phyloP scores from a whole-genome alignment of 1,140 invertebrate genomes.

The Parapsyche elsis region DNA sequence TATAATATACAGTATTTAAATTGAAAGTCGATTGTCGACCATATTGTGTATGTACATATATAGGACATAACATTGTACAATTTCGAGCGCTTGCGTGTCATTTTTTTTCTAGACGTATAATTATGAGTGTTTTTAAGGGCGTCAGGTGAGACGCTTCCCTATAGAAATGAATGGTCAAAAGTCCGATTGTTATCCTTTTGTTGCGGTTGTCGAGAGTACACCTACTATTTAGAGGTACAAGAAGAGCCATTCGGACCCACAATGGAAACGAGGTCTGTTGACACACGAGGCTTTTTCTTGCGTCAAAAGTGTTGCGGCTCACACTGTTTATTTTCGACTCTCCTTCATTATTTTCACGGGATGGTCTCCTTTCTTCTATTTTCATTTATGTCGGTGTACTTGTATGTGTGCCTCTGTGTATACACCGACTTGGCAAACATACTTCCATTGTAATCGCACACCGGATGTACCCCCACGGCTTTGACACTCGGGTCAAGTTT shows the following conservation, averaged over 20 bases:
- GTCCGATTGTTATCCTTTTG: conserved; percentile 1
- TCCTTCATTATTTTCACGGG: conserved; percentile 23
- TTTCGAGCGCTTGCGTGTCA: too few species aligned
- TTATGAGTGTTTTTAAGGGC: neutral
- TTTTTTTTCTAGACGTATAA: too few species aligned
- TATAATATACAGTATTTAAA: too few species aligned
- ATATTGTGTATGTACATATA: neutral
- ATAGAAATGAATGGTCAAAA: neutral
- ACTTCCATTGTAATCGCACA: neutral
- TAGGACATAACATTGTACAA: too few species aligned
- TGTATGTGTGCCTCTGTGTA: neutral
- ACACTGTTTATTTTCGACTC: neutral
- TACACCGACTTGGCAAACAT: conserved; percentile 10
- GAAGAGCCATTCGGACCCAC: too few species aligned
- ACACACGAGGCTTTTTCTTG: conserved; percentile 5
- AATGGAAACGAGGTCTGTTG: neutral
- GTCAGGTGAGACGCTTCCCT: neutral
- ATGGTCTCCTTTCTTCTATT: conserved; percentile 12
- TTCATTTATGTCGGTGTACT: neutral
- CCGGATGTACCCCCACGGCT: neutral
- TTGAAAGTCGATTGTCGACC: neutral
- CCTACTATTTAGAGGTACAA: too few species aligned
- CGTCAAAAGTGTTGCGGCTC: neutral
- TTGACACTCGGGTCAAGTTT: too few species aligned
- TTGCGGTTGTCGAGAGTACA: too few species aligned